Evolutionary conservation across 2,888 invertebrate genomes (phyloP), one percentile per base, ranked within the genome.

Genomic region (Adelphocoris suturalis): DNA sequence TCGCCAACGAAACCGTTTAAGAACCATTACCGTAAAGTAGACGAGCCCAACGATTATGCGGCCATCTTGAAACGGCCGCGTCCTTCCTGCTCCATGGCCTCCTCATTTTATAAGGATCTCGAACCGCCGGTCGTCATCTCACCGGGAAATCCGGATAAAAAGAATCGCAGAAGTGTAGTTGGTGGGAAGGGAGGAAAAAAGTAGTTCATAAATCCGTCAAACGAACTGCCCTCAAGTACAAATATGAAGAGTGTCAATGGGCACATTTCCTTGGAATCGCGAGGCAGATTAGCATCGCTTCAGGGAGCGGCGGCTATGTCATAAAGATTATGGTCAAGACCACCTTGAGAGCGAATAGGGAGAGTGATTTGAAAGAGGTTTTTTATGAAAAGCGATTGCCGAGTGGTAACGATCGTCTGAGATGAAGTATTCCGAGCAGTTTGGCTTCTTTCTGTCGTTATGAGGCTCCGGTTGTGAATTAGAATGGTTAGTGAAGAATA

Each of bases 241-340:
- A 86, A 86, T 86, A 86, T 86, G 86, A 86, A 86, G 86, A 86
- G 86, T 86, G 86, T 86, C 86, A 76, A 75, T 86, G 86, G 76
- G 47, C 86, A 75, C 68, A 86, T 68, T 86, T 86, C 86, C 52
- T 27, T 75, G 75, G 76, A 86, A 86, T 75, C 68, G 68, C 37
- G 11, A 0, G 1, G 23, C 47, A 16, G 19, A 86, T 86, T 86
- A 86, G 68, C 86, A 86, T 86, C 86, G 23, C 12, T 3, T 19
- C 37, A 86, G 75, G 86, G 86, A 86, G 46, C 23, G 86, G 61
- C 14, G 61, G 61, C 28, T 47, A 23, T 52, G 47, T 46, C 86
- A 68, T 86, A 86, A 86, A 86, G 68, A 86, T 75, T 86, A 86
- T 86, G 86, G 86, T 86, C 86, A 86, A 86, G 86, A 86, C 86